Base-by-base conservation (phyloP, 2,113 vertebrate genomes). In the Aegithalos caudatus region DNA sequence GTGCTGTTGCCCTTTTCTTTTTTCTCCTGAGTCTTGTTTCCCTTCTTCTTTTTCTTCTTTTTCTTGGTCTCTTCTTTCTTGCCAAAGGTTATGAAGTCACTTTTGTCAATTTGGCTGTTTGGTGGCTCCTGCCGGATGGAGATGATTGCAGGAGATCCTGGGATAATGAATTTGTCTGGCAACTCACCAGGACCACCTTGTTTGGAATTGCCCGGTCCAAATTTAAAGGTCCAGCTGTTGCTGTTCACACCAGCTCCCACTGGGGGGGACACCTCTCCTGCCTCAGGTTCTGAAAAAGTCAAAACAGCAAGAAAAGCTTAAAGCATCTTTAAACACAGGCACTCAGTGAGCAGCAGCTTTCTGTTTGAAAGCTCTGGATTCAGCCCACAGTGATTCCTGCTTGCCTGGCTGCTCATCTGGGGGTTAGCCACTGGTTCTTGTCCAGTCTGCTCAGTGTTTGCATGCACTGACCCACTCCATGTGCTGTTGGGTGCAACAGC, bases 21-120 rank as follows among this genome's bases (percentile, higher is more conserved):
- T 97, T 99, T 99, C 96, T 99, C 99, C 97, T 98, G 98, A 97
- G 97, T 97, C 98, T 99, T 99, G 97, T 98, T 99, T 95, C 99
- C 99, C 99, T 99, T 99, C 99, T 99, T 99, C 98, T 99, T 99
- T 96, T 99, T 99, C 94, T 99, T 99, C 96, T 99, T 99, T 98
- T 99, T 99, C 98, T 99, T 99, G 96, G 98, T 99, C 96, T 99
- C 99, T 95, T 99, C 99, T 92, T 99, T 99, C 98, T 99, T 99
- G 95, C 99, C 99, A 96, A 99, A 99, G 95, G 99, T 99, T 98
- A 99, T 99, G 97, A 99, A 99, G 98, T 99, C 99, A 94, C 98
- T 99, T 99, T 99, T 99, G 98, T 99, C 99, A 94, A 98, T 99
- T 97, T 99, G 99, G 95, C 97, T 99, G 97, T 97, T 98, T 87